These are phyloP conservation scores for Saguinus imperator DNA, from an alignment of 2,113 vertebrate genomes.

Conservation along the genomic window DNA sequence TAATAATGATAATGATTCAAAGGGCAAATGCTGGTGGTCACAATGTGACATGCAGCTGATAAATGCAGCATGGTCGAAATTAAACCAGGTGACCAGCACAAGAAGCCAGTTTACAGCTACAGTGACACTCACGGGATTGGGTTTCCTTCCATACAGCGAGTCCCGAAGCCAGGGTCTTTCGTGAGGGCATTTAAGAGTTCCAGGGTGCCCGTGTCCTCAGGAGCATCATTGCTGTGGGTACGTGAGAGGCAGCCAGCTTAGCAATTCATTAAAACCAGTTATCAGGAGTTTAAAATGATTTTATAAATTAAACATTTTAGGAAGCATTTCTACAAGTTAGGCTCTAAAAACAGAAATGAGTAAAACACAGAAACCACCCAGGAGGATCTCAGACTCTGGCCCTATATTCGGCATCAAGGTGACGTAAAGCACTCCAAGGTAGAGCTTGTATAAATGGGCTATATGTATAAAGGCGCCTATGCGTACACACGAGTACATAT, in stretches of 20 bases:
- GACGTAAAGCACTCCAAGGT: neutral
- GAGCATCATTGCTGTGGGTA: constrained; percentile 91
- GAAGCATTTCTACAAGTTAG: neutral
- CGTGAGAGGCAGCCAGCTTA: constrained; percentile 43
- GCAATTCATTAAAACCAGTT: constrained; percentile 22
- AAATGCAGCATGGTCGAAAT: neutral
- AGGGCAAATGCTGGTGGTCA: neutral
- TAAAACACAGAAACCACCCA: neutral
- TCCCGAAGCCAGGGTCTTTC: constrained; percentile 92
- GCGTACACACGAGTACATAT: rapidly evolving
- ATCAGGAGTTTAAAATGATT: neutral
- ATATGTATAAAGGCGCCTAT: neutral
- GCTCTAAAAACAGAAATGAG: neutral
- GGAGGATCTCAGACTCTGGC: neutral
- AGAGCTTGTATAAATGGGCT: neutral
- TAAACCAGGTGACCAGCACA: neutral
- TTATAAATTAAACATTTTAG: neutral
- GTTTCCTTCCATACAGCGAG: constrained; percentile 93
- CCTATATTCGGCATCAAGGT: neutral
- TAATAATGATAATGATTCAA: neutral
- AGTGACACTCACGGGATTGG: constrained; percentile 89
- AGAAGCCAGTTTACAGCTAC: neutral
- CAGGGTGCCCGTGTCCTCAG: constrained; percentile 89
- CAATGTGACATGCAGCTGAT: neutral
- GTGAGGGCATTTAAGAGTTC: constrained; percentile 87